Conservation (phyloP, 1,140 invertebrate species). For the Apolygus lucorum region DNA sequence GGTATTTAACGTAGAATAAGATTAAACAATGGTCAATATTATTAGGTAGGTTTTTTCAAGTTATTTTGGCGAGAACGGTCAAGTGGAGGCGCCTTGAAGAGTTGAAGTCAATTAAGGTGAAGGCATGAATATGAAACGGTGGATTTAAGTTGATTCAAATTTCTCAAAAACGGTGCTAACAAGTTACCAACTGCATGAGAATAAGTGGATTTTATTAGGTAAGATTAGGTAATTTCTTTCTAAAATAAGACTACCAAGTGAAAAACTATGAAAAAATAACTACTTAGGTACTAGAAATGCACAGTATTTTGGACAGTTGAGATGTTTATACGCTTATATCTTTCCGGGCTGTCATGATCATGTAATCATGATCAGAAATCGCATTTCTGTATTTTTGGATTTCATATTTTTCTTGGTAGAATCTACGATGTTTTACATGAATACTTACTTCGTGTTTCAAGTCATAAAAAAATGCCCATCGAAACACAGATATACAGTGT, state of each 20-base stretch:
- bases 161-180: no score
- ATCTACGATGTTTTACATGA: neutral
- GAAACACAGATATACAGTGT: slow-evolving; percentile 2
- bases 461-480: neutral
- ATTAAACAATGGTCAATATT: neutral
- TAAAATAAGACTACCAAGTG: no score
- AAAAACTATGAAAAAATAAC: no score
- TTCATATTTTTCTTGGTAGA: neutral
- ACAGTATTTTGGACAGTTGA: neutral
- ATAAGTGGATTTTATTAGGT: no score
- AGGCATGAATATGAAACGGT: no score
- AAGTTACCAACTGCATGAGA: no score
- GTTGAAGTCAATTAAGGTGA: no score
- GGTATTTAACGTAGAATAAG: neutral
- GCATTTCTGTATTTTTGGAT: no score
- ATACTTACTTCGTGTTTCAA: neutral
- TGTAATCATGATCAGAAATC: neutral
- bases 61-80: neutral
- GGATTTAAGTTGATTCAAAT: no score
- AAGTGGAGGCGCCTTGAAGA: no score
- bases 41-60: neutral
- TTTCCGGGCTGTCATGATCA: no score
- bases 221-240: no score
- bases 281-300: neutral
- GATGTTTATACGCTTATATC: neutral